phyloP scores from a whole-genome alignment of 2,797 vertebrate genomes.

The Telmatherina bonti region DNA sequence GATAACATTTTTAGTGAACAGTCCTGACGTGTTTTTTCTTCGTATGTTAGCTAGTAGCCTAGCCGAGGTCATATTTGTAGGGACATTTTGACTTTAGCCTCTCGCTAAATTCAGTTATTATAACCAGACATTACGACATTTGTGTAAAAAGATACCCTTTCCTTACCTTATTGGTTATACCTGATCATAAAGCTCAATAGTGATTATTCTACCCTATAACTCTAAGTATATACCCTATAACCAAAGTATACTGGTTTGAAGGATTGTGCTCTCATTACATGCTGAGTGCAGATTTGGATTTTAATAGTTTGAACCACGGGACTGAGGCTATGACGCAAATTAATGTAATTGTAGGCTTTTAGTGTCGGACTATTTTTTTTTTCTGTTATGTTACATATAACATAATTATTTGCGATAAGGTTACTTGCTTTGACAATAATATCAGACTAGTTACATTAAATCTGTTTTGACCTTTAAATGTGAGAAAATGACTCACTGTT shows the following conservation, averaged over 20 bases:
- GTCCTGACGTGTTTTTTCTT: slow-evolving; percentile 29
- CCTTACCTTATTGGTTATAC: neutral
- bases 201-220: neutral
- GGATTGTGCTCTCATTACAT: neutral
- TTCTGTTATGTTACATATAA: too few relatives aligned
- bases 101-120: neutral
- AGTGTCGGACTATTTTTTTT: neutral
- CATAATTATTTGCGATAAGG: too few relatives aligned
- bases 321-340: neutral
- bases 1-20: neutral
- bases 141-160: neutral
- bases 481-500: neutral
- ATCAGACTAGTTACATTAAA: neutral
- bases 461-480: neutral
- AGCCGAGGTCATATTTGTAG: slow-evolving; percentile 66
- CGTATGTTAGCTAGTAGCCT: slow-evolving; percentile 64
- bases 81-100: slow-evolving; percentile 21
- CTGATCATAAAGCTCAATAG: accelerated
- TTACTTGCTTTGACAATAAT: too few relatives aligned
- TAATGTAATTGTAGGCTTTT: neutral
- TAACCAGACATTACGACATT: accelerated
- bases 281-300: neutral
- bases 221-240: too few relatives aligned
- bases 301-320: neutral
- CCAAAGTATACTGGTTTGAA: neutral